These are phyloP conservation scores for Hydropsyche betteni DNA, from an alignment of 2,888 invertebrate genomes.

Conservation along the genomic window DNA sequence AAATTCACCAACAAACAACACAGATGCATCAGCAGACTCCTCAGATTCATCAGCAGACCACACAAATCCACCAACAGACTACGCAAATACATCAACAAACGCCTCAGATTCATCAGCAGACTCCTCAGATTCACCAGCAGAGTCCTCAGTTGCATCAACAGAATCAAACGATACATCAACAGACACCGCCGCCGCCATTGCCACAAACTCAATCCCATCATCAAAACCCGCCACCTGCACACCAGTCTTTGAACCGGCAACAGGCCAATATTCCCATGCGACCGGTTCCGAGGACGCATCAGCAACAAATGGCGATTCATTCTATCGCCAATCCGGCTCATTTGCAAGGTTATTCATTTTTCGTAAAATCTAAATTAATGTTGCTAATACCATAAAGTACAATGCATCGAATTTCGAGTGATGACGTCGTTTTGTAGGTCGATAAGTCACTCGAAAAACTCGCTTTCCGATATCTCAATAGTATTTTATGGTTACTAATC, in stretches of 20 bases:
- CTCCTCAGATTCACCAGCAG: conserved; percentile 42
- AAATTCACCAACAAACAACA: conserved; percentile 22
- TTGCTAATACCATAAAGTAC: too few relatives aligned
- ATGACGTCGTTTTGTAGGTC: too few relatives aligned
- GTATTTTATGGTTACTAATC: background rate
- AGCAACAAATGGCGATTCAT: conserved; percentile 59
- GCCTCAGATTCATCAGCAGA: conserved; percentile 31
- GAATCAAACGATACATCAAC: conserved; percentile 20
- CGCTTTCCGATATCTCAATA: too few relatives aligned
- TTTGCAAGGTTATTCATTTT: conserved; percentile 53
- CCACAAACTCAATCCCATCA: conserved; percentile 33
- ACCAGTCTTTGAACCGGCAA: conserved; percentile 55
- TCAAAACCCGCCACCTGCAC: conserved; percentile 54
- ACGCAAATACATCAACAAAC: conserved; percentile 36
- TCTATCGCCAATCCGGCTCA: conserved; percentile 57
- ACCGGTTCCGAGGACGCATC: conserved; percentile 54
- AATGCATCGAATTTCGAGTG: too few relatives aligned
- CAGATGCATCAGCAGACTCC: conserved; percentile 32
- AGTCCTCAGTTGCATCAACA: conserved; percentile 32
- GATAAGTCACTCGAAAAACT: too few relatives aligned
- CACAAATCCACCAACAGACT: conserved; percentile 37
- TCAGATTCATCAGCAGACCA: conserved; percentile 26
- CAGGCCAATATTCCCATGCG: conserved; percentile 40
- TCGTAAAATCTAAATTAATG: too few relatives aligned
- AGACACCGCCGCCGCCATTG: conserved; percentile 34